Conservation (phyloP, 2,888 invertebrate genomes). For the Pseudeuparius sepicola region DNA sequence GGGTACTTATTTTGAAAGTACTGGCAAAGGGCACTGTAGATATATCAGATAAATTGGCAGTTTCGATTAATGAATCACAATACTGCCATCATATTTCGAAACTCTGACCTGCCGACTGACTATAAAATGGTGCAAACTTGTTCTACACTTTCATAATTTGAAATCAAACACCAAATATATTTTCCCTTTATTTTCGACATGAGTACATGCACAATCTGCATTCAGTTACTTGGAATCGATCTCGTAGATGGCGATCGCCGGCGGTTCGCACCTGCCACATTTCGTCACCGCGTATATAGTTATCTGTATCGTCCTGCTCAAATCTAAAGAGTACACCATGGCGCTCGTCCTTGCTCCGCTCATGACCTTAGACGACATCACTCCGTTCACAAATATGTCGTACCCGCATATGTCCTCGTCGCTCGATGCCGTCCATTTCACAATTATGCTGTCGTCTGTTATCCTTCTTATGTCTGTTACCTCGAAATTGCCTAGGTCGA, state of each 20-base stretch:
- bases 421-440: conserved; percentile 28
- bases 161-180: no score
- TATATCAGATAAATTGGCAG: no score
- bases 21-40: no score
- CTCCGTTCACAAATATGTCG: conserved; percentile 29
- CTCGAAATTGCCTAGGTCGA: conserved; percentile 26
- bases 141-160: no score
- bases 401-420: conserved; percentile 25
- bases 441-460: conserved; percentile 28
- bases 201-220: no score
- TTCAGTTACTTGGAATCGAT: no score
- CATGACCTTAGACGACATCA: conserved; percentile 28
- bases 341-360: conserved; percentile 28
- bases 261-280: conserved; percentile 28
- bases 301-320: conserved; percentile 27
- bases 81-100: no score
- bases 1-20: no score
- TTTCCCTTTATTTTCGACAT: no score
- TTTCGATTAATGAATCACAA: no score
- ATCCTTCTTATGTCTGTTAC: conserved; percentile 28
- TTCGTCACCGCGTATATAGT: conserved; percentile 28
- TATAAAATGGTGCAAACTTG: no score
- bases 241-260: conserved; percentile 31
- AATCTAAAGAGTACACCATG: conserved; percentile 28
- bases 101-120: no score